These are phyloP conservation scores for Mythimna vitellina DNA, from an alignment of 2,888 invertebrate genomes.

Conservation along the genomic window DNA sequence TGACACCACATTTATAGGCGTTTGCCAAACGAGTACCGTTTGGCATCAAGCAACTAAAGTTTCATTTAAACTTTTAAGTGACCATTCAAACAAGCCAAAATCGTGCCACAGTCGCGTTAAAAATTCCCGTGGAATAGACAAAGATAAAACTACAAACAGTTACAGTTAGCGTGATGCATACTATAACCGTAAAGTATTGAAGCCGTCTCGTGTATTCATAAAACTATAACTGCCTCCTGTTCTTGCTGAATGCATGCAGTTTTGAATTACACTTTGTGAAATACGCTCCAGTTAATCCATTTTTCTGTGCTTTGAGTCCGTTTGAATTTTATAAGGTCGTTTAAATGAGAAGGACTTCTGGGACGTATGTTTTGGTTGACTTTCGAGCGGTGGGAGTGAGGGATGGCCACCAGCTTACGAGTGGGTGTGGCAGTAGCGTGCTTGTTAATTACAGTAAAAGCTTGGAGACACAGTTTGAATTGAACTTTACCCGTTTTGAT, in stretches of 20 bases:
- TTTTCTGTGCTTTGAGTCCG: slow-evolving; percentile 31
- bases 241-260: slow-evolving; percentile 52
- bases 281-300: slow-evolving; percentile 39
- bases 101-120: slow-evolving; percentile 47
- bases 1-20: slow-evolving; percentile 43
- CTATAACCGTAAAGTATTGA: slow-evolving; percentile 64
- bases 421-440: not conserved
- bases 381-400: not conserved
- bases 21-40: slow-evolving; percentile 57
- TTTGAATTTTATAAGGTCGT: slow-evolving; percentile 20
- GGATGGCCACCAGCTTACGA: not conserved
- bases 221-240: slow-evolving; percentile 50
- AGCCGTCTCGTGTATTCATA: slow-evolving; percentile 51
- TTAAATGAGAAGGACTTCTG: slow-evolving; percentile 3
- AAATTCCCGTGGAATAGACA: slow-evolving; percentile 21
- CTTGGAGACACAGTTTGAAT: slow-evolving; percentile 7
- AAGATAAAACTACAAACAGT: slow-evolving; percentile 38
- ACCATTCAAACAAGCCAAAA: slow-evolving; percentile 40
- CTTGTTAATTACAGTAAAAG: slow-evolving; percentile 36
- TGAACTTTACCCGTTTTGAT: not conserved
- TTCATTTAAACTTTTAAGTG: slow-evolving; percentile 55
- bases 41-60: slow-evolving; percentile 52
- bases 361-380: slow-evolving; percentile 14
- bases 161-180: slow-evolving; percentile 61
- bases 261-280: slow-evolving; percentile 57